phyloP scores from a whole-genome alignment of 2,797 vertebrate genomes.

The Zonotrichia albicollis region DNA sequence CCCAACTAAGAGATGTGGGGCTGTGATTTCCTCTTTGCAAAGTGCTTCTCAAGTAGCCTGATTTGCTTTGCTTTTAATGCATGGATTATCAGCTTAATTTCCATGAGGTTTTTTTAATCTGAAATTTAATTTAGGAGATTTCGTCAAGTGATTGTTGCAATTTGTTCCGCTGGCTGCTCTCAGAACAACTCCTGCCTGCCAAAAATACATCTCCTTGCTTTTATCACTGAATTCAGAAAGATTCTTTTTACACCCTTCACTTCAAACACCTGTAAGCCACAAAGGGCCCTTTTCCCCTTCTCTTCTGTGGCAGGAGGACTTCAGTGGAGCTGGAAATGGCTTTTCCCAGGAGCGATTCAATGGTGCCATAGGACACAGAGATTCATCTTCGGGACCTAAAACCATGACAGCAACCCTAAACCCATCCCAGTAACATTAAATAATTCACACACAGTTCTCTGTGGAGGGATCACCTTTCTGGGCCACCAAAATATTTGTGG shows the following conservation, averaged over 20 bases:
- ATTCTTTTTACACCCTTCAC: not conserved
- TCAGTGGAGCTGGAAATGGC: not conserved
- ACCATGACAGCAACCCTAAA: not conserved
- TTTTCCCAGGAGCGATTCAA: not conserved
- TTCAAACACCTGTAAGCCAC: not conserved
- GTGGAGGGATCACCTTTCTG: not conserved
- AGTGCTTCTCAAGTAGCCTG: not conserved
- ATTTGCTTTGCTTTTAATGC: not conserved
- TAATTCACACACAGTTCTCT: not conserved
- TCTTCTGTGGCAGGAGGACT: not conserved
- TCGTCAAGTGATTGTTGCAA: not conserved
- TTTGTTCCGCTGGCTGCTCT: not conserved
- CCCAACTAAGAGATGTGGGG: not conserved
- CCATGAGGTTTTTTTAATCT: not conserved
- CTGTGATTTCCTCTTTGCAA: not conserved
- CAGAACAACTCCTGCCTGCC: not conserved
- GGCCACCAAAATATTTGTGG: not conserved
- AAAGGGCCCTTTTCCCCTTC: not conserved
- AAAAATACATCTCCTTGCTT: not conserved
- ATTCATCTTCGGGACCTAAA: not conserved
- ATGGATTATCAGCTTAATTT: not conserved
- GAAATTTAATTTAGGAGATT: constrained; percentile 21
- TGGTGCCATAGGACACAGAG: not conserved
- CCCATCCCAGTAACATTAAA: too few species aligned
- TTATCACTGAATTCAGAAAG: not conserved